Conservation (phyloP, 2,888 invertebrate species). For the Drosophila kokeensis region DNA sequence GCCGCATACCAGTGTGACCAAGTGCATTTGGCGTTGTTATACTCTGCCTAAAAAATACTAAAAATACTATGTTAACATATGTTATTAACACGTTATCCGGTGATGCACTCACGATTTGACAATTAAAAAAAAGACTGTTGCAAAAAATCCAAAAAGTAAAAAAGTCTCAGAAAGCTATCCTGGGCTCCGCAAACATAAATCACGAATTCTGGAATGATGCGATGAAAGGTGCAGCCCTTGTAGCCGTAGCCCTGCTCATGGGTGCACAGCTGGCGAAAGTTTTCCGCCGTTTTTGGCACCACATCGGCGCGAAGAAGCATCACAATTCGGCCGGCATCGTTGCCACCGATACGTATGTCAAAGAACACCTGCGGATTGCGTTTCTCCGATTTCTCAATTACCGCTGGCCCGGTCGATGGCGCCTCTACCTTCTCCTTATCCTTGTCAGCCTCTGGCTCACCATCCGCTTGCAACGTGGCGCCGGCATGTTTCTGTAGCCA, state of each 20-base stretch:
- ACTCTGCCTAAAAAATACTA: conserved; percentile 16
- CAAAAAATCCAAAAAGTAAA: no score
- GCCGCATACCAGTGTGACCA: conserved; percentile 15
- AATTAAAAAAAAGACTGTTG: no score
- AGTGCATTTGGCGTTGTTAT: no score
- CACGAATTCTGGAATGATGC: conserved; percentile 99
- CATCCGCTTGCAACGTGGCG: conserved; percentile 89
- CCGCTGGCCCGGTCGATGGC: conserved; percentile 77
- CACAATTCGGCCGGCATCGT: conserved; percentile 94
- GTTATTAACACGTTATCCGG: background rate
- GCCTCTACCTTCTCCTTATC: conserved; percentile 46
- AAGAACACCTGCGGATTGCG: conserved; percentile 97
- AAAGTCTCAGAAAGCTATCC: no score
- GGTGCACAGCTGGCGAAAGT: conserved; percentile 96
- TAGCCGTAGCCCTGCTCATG: conserved; percentile 99
- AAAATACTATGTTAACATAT: background rate
- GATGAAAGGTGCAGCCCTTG: conserved; percentile 94
- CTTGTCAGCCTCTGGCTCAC: conserved; percentile 62
- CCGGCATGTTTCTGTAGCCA: conserved; percentile 99
- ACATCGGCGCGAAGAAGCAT: conserved; percentile 96
- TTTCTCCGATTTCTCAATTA: conserved; percentile 84
- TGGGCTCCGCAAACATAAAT: no score
- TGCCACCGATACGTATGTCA: conserved; percentile 96
- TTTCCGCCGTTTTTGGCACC: conserved; percentile 97
- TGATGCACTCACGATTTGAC: no score